A percentile compares a stretch with the other conserved stretches of the same genome.
Evolutionary conservation across 1,140 invertebrate species (phyloP).

Genomic region (Tenebrio molitor): DNA sequence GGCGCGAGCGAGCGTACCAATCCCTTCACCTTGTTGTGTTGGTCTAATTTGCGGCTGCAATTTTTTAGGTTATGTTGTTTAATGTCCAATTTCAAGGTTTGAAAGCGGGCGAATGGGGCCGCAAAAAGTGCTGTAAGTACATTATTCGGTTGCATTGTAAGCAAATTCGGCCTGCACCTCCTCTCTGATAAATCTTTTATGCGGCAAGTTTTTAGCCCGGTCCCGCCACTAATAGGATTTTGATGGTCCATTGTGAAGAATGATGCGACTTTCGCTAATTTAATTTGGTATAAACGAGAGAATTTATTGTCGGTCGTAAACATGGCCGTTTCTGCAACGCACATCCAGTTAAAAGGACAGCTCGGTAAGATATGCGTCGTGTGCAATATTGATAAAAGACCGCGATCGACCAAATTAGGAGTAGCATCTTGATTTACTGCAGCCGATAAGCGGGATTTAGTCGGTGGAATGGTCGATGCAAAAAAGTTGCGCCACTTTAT

Average conservation of each 20-base stretch:
- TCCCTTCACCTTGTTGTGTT: too few relatives aligned
- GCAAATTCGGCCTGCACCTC: slow-evolving; percentile 11
- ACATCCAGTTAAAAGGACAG: not conserved
- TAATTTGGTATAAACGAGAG: not conserved
- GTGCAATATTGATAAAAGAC: slow-evolving; percentile 2
- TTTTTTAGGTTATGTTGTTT: too few relatives aligned
- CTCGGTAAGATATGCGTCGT: not conserved
- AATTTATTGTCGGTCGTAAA: slow-evolving; percentile 7
- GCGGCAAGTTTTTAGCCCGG: not conserved
- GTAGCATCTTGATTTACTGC: not conserved
- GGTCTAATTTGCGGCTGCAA: too few relatives aligned
- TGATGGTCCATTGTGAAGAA: slow-evolving; percentile 27
- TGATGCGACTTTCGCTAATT: slow-evolving; percentile 17
- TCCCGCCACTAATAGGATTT: not conserved
- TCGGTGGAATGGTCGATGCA: too few relatives aligned
- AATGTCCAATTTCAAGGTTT: too few relatives aligned
- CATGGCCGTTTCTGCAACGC: not conserved
- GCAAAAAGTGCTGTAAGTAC: slow-evolving; percentile 6
- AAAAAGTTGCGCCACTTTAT: slow-evolving; percentile 4
- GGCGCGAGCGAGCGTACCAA: too few relatives aligned
- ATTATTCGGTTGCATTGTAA: slow-evolving; percentile 13
- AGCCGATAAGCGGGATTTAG: not conserved
- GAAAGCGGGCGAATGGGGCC: too few relatives aligned
- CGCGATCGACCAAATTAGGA: not conserved
- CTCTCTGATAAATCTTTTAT: slow-evolving; percentile 3